Evolutionary conservation across 1,140 invertebrate genomes (phyloP).

Genomic region (Capitella teleta): DNA sequence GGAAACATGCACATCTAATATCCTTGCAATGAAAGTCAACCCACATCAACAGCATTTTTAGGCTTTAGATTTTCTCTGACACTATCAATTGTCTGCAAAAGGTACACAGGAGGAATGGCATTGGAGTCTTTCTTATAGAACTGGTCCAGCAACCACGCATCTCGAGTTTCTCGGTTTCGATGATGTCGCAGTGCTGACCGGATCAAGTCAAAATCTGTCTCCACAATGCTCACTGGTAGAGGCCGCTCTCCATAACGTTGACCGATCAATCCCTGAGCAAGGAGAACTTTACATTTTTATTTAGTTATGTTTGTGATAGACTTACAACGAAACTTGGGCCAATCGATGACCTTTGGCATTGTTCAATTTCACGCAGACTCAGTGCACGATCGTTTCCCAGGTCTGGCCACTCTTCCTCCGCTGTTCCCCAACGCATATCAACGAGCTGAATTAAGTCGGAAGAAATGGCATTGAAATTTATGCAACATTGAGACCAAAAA

Average conservation of each 20-base stretch:
- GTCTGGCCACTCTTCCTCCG: slow-evolving; percentile 3
- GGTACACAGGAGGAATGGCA: slow-evolving; percentile 76
- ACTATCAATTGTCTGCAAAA: slow-evolving; percentile 78
- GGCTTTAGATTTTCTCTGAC: slow-evolving; percentile 4
- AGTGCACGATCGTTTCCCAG: neutral
- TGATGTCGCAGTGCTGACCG: slow-evolving; percentile 64
- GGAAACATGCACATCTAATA: neutral
- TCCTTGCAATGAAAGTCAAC: neutral
- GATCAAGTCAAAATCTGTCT: slow-evolving; percentile 69
- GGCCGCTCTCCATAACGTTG: slow-evolving; percentile 79
- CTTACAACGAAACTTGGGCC: slow-evolving; percentile 11
- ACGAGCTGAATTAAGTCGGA: too few species aligned
- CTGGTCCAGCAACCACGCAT: slow-evolving; percentile 71
- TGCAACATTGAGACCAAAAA: slow-evolving; percentile 4
- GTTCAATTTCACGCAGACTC: neutral
- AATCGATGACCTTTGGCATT: slow-evolving; percentile 2
- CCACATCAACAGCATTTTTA: neutral
- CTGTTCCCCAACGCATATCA: slow-evolving; percentile 15
- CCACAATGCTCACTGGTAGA: slow-evolving; percentile 82
- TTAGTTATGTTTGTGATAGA: neutral
- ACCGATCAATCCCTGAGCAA: slow-evolving; percentile 9
- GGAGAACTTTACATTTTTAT: neutral
- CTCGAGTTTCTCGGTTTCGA: slow-evolving; percentile 43
- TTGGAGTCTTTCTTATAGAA: slow-evolving; percentile 97
- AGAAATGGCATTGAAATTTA: too few species aligned